These are phyloP conservation scores for Panthera tigris DNA, from an alignment of 2,113 vertebrate genomes.

Conservation along the genomic window DNA sequence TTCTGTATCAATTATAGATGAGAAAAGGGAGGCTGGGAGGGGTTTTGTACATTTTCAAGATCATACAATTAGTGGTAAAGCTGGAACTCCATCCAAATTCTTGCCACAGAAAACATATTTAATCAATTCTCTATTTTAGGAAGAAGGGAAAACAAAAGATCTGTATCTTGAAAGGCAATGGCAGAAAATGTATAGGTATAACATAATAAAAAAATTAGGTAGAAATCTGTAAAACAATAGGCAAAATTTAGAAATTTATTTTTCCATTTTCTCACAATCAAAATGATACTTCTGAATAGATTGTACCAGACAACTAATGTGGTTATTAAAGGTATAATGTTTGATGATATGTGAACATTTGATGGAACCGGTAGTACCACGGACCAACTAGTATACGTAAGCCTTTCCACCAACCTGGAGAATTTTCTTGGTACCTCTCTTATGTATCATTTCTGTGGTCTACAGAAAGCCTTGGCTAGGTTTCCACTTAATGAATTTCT, in stretches of 20 bases:
- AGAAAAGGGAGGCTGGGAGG: background rate
- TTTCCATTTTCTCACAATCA: background rate
- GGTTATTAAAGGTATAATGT: background rate
- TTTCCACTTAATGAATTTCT: slow-evolving; percentile 68
- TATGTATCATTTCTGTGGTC: background rate
- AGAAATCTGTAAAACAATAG: background rate
- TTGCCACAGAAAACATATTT: background rate
- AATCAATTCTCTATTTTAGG: background rate
- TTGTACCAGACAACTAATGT: background rate
- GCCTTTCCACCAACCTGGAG: background rate
- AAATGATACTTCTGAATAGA: background rate
- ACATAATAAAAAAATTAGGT: background rate
- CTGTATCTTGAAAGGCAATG: background rate
- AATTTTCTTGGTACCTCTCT: background rate
- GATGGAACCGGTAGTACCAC: background rate
- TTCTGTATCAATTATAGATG: background rate
- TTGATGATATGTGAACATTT: background rate
- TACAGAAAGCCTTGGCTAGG: slow-evolving; percentile 31
- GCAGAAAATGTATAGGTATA: background rate
- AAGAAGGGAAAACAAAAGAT: too few species aligned
- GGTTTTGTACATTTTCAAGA: background rate
- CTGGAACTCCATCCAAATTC: background rate
- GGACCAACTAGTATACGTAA: background rate
- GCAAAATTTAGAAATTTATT: background rate
- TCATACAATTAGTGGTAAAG: background rate